These are phyloP conservation scores for Amyelois transitella DNA, from an alignment of 1,140 invertebrate species.

Conservation along the genomic window DNA sequence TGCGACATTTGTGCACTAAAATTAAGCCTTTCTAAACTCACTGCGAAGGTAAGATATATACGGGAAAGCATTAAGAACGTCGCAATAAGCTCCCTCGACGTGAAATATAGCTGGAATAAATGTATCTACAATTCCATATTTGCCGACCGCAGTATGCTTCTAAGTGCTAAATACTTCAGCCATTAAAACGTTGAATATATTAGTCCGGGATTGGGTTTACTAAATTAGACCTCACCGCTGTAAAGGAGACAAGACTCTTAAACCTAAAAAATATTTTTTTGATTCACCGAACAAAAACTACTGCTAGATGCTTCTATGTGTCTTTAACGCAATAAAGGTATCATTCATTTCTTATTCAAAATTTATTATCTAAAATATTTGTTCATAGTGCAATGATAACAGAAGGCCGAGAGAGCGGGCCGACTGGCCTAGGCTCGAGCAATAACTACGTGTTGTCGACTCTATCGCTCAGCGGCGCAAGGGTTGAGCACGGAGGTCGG, in stretches of 20 bases:
- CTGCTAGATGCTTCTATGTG: too few species aligned
- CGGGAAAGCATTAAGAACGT: not conserved
- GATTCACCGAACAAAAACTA: too few species aligned
- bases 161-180: not conserved
- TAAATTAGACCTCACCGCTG: not conserved
- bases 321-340: not conserved
- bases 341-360: too few species aligned
- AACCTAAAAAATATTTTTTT: too few species aligned
- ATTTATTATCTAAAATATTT: not conserved
- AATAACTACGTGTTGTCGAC: conserved; percentile 57
- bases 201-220: not conserved
- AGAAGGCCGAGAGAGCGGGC: conserved; percentile 52
- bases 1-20: not conserved
- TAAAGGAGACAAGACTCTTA: too few species aligned
- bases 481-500: conserved; percentile 85
- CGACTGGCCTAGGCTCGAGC: conserved; percentile 40
- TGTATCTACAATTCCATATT: not conserved
- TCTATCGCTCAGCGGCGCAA: conserved; percentile 73
- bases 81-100: not conserved
- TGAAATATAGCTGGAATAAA: not conserved
- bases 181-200: not conserved
- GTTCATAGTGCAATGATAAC: conserved; percentile 47
- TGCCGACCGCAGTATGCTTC: not conserved
- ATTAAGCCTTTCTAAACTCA: not conserved
- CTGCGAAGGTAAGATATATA: not conserved